These are phyloP conservation scores for Mercenaria mercenaria DNA, from an alignment of 1,140 invertebrate species.

Conservation along the genomic window DNA sequence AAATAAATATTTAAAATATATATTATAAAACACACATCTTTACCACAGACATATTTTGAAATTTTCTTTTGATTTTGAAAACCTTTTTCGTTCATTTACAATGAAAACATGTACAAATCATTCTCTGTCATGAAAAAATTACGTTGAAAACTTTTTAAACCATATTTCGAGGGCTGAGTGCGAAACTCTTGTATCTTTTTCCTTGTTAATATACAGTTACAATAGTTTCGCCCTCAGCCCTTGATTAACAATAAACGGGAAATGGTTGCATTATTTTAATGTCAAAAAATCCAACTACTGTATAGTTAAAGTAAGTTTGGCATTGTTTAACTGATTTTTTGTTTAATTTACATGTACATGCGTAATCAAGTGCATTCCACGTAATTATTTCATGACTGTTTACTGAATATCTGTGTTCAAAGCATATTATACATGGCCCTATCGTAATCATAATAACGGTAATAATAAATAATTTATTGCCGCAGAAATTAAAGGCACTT, in stretches of 20 bases:
- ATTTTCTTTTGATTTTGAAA: conserved; percentile 27
- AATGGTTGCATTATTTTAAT: too few relatives aligned
- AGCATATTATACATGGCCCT: not conserved
- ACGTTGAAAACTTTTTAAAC: conserved; percentile 1
- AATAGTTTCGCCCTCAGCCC: too few relatives aligned
- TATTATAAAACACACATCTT: conserved; percentile 42
- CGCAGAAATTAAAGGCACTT: not conserved
- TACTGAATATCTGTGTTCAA: not conserved
- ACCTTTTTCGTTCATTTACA: not conserved
- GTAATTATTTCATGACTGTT: not conserved
- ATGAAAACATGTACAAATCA: not conserved
- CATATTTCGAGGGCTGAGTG: too few relatives aligned
- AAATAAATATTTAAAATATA: conserved; percentile 57
- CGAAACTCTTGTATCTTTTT: too few relatives aligned
- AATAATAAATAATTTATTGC: not conserved
- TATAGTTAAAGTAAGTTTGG: too few relatives aligned
- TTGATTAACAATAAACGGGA: too few relatives aligned
- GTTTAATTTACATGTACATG: too few relatives aligned
- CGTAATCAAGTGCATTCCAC: too few relatives aligned
- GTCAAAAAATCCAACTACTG: too few relatives aligned
- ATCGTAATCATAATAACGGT: not conserved
- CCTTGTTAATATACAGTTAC: too few relatives aligned
- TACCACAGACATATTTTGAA: conserved; percentile 33
- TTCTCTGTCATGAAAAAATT: not conserved
- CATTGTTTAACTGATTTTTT: too few relatives aligned